These are phyloP conservation scores for Platysternon megacephalum DNA, from an alignment of 2,113 vertebrate genomes.

Conservation along the genomic window DNA sequence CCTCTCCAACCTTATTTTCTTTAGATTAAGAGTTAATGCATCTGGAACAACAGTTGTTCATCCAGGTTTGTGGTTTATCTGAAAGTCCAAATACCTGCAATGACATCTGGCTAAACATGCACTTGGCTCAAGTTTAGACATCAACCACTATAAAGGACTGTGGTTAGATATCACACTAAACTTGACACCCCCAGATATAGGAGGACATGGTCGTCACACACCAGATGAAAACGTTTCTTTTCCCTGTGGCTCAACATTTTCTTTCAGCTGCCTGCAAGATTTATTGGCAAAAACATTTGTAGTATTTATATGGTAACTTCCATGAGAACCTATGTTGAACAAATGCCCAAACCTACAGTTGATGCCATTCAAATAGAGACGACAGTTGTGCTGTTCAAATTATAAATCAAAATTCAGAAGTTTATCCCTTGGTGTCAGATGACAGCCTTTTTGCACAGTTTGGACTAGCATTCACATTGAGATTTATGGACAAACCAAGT, in stretches of 20 bases:
- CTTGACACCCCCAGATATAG: slow-evolving; percentile 28
- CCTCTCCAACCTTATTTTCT: slow-evolving; percentile 68
- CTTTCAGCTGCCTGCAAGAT: not conserved
- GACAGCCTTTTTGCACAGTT: fast-evolving
- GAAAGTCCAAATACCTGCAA: slow-evolving; percentile 59
- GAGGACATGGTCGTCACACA: not conserved
- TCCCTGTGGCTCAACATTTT: not conserved
- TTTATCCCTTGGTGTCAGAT: not conserved
- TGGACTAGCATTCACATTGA: not conserved
- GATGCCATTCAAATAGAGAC: not conserved
- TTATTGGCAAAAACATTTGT: not conserved
- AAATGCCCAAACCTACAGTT: not conserved
- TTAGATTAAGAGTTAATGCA: slow-evolving; percentile 74
- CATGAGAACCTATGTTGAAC: not conserved
- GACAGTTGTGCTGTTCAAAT: not conserved
- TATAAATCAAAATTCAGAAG: not conserved
- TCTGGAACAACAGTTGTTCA: slow-evolving; percentile 71
- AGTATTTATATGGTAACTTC: not conserved
- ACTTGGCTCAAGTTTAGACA: slow-evolving; percentile 55
- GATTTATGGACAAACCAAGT: not conserved
- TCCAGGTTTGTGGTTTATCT: slow-evolving; percentile 66
- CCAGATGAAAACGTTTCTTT: not conserved
- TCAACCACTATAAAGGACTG: slow-evolving; percentile 41
- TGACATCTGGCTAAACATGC: slow-evolving; percentile 67
- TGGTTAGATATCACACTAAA: slow-evolving; percentile 19